Evolutionary conservation across 2,797 vertebrate species (phyloP).

Genomic region (Sparus aurata): DNA sequence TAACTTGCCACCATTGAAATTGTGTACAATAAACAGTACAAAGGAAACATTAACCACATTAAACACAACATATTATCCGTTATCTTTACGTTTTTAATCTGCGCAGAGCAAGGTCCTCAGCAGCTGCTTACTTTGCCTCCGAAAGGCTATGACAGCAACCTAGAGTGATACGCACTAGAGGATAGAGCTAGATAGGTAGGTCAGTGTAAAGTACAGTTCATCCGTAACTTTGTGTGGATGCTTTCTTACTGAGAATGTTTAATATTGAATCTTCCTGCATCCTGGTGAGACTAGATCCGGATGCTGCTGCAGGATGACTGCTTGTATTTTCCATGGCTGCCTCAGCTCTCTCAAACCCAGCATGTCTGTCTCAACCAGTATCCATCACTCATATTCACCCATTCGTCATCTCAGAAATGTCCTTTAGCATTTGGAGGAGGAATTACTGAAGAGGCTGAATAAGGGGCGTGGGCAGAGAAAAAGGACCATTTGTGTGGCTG

Average conservation of each 20-base stretch:
- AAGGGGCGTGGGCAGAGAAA: background rate
- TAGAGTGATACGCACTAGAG: background rate
- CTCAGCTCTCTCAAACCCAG: conserved; percentile 41
- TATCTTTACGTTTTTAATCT: background rate
- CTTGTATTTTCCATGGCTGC: conserved; percentile 24
- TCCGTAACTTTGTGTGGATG: conserved; percentile 28
- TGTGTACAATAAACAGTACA: background rate
- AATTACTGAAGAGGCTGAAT: conserved; percentile 31
- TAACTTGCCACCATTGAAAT: background rate
- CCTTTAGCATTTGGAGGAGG: conserved; percentile 52
- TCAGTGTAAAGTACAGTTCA: conserved; percentile 21
- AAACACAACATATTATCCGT: background rate
- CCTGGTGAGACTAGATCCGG: conserved; percentile 11
- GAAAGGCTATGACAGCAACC: background rate
- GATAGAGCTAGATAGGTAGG: conserved; percentile 7
- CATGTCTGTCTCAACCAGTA: conserved; percentile 54
- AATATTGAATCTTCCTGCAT: conserved; percentile 37
- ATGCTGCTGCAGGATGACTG: conserved; percentile 43
- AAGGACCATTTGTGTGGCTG: background rate
- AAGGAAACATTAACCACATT: background rate
- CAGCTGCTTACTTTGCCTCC: background rate
- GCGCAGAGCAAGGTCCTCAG: background rate
- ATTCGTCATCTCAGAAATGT: conserved; percentile 65
- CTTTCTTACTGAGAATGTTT: conserved; percentile 30
- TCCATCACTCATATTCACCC: conserved; percentile 61